Evolutionary conservation across 2,888 invertebrate species (phyloP).

Genomic region (Apeira syringaria): DNA sequence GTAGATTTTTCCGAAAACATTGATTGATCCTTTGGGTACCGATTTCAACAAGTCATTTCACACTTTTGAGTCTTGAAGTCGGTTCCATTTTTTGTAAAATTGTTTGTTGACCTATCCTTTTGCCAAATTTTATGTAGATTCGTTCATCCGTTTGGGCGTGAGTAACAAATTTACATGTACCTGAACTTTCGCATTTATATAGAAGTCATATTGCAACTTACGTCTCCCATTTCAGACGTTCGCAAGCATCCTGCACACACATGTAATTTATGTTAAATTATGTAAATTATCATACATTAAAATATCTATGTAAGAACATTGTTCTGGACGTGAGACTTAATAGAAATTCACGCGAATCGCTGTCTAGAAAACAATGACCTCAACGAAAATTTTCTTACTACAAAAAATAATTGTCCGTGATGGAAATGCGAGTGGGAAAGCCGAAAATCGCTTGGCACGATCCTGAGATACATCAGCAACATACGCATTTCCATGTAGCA

Average conservation of each 20-base stretch:
- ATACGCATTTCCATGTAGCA: slow-evolving; percentile 20
- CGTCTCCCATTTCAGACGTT: slow-evolving; percentile 3
- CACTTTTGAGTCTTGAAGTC: too few relatives aligned
- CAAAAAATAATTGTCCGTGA: slow-evolving; percentile 48
- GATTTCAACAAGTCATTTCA: too few relatives aligned
- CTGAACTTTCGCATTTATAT: too few relatives aligned
- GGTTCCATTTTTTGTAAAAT: too few relatives aligned
- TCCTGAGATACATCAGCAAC: background rate
- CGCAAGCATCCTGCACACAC: slow-evolving; percentile 17
- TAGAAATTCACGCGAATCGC: slow-evolving; percentile 27
- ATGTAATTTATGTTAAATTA: too few relatives aligned
- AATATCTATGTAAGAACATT: background rate
- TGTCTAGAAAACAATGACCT: slow-evolving; percentile 45
- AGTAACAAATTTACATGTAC: too few relatives aligned
- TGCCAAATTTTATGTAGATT: too few relatives aligned
- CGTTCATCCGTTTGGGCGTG: too few relatives aligned
- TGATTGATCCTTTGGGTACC: too few relatives aligned
- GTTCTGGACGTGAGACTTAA: slow-evolving; percentile 1
- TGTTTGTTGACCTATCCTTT: too few relatives aligned
- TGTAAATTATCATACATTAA: slow-evolving; percentile 27
- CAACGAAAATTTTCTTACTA: slow-evolving; percentile 43
- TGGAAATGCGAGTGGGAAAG: slow-evolving; percentile 23
- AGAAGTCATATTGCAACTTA: too few relatives aligned
- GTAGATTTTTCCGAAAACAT: too few relatives aligned
- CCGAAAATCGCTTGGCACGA: slow-evolving; percentile 31